Evolutionary conservation across 2,113 vertebrate species (phyloP), one percentile per base, ranked within the genome.

Genomic region (Oreochromis spilurus): DNA sequence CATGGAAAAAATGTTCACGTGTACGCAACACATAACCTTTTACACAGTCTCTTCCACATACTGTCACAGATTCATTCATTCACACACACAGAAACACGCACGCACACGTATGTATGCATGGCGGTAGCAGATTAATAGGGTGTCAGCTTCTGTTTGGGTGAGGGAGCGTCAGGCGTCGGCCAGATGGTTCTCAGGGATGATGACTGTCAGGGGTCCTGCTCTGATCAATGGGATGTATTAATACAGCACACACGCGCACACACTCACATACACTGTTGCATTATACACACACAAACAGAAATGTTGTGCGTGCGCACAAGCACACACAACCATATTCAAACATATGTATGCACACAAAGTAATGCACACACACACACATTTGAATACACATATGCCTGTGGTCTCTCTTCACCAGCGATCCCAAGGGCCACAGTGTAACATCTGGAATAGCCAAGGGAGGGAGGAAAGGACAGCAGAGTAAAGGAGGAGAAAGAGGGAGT

Each of bases 171-270:
- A 98, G 98, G 98, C 97, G 97, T 97, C 96, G 96, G 97, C 98
- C 98, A 99, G 98, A 99, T 99, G 99, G 98, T 99, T 95, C 98
- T 98, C 97, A 97, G 97, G 97, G 97, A 98, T 99, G 98, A 99
- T 98, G 98, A 99, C 98, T 99, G 98, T 99, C 98, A 99, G 98
- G 98, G 98, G 98, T 99, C 98, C 97, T 99, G 98, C 98, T 98
- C 98, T 99, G 98, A 99, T 99, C 98, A 99, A 99, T 99, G 99
- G 98, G 97, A 98, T 98, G 98, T 99, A 99, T 99, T 99, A 99
- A 99, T 98, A 99, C 97, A 97, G 90, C 92, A 85, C 91, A 85
- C 89, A 38, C 43, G 2, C 84, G 16, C 53, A 4, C 58, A 21
- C 21, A 21, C 75, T 50, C 70, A 90, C 83, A 88, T 83, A 85